Percentiles rank a stretch among this genome's conserved stretches.
phyloP scores from a whole-genome alignment of 2,113 vertebrate genomes.

The Nerophis lumbriciformis region DNA sequence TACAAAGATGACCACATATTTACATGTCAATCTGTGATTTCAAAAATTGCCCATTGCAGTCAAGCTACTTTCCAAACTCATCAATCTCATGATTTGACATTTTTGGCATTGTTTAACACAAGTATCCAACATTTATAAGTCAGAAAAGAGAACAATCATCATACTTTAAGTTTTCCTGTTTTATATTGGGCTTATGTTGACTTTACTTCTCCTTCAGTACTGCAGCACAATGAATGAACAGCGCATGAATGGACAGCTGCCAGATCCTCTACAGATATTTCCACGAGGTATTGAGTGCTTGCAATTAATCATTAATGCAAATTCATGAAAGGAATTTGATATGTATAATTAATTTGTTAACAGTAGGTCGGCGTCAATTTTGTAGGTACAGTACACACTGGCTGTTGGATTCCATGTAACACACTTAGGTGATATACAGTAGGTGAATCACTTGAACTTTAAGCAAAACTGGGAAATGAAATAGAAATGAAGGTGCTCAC shows the following conservation, averaged over 20 bases:
- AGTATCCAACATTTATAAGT: too few species aligned
- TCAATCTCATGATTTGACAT: too few species aligned
- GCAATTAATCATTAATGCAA: constrained; percentile 4
- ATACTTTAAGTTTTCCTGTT: too few species aligned
- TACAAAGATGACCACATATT: too few species aligned
- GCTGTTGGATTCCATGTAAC: background rate
- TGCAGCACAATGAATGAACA: constrained; percentile 93
- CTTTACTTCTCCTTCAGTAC: constrained; percentile 79
- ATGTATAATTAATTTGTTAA: constrained; percentile 18
- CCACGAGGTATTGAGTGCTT: constrained; percentile 71
- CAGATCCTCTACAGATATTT: constrained; percentile 96
- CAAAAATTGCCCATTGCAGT: too few species aligned
- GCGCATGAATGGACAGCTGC: constrained; percentile 88
- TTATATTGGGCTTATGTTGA: background rate
- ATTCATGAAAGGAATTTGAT: constrained; percentile 8
- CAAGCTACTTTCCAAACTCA: too few species aligned
- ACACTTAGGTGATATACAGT: background rate
- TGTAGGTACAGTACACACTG: constrained; percentile 6
- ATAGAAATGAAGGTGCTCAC: background rate
- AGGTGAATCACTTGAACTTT: background rate
- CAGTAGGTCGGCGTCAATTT: constrained; percentile 15
- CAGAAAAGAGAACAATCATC: too few species aligned
- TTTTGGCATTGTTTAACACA: too few species aligned
- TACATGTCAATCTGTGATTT: too few species aligned
- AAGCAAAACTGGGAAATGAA: constrained; percentile 3